phyloP scores from a whole-genome alignment of 2,888 invertebrate species.

The Hydriomena furcata region DNA sequence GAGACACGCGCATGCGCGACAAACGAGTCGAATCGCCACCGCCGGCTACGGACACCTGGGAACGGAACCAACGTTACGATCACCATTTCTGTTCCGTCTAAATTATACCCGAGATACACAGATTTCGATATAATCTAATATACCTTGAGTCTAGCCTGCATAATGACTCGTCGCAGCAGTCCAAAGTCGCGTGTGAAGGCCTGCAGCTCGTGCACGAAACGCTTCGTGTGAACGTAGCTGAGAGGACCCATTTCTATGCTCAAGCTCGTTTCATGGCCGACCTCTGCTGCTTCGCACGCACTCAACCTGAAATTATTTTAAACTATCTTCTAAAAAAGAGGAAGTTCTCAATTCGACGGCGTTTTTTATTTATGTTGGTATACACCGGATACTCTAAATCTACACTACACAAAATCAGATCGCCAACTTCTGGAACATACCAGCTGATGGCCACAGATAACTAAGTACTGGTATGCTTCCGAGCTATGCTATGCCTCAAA shows the following conservation, averaged over 20 bases:
- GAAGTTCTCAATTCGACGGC: too few relatives aligned
- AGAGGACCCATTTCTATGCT: constrained; percentile 94
- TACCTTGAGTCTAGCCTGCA: constrained; percentile 86
- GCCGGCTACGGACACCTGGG: constrained; percentile 44
- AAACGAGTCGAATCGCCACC: constrained; percentile 69
- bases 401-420: too few relatives aligned
- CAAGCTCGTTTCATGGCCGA: constrained; percentile 86
- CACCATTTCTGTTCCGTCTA: too few relatives aligned
- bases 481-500: too few relatives aligned
- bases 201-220: constrained; percentile 94
- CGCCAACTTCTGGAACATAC: too few relatives aligned
- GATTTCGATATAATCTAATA: too few relatives aligned
- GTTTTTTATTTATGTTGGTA: too few relatives aligned
- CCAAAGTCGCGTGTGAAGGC: constrained; percentile 94
- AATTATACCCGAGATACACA: too few relatives aligned
- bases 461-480: too few relatives aligned
- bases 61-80: background rate
- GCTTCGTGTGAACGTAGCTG: constrained; percentile 96
- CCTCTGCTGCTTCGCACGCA: constrained; percentile 74
- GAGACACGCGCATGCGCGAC: constrained; percentile 85
- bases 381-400: too few relatives aligned
- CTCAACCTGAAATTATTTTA: constrained; percentile 61
- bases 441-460: too few relatives aligned
- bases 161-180: constrained; percentile 90
- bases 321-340: too few relatives aligned